Evolutionary conservation across 1,140 invertebrate species (phyloP).

Genomic region (Zaprionus taronus): DNA sequence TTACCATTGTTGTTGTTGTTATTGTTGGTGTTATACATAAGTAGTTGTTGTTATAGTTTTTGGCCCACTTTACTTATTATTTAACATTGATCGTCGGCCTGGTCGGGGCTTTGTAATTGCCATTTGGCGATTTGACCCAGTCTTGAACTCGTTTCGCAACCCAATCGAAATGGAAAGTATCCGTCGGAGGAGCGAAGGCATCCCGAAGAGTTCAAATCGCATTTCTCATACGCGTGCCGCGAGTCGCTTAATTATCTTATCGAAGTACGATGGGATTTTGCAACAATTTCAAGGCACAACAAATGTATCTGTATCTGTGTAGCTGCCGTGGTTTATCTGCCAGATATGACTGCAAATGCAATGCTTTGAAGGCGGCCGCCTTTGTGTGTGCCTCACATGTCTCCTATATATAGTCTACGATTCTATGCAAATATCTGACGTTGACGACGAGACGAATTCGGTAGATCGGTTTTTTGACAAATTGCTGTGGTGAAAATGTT

Average conservation of each 20-base stretch:
- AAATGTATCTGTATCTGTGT: conserved; percentile 38
- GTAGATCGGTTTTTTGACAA: conserved; percentile 41
- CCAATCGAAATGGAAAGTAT: conserved; percentile 68
- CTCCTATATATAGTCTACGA: conserved; percentile 60
- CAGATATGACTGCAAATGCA: conserved; percentile 49
- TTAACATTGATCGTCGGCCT: conserved; percentile 61
- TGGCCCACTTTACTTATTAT: conserved; percentile 74
- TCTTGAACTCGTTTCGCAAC: conserved; percentile 67
- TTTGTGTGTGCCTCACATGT: conserved; percentile 15
- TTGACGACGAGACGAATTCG: neutral
- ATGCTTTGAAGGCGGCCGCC: conserved; percentile 69
- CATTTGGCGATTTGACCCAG: conserved; percentile 56
- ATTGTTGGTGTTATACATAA: neutral
- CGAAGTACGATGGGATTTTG: conserved; percentile 33
- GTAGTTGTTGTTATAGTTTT: conserved; percentile 49
- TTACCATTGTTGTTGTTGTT: neutral
- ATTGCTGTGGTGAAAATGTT: conserved; percentile 37
- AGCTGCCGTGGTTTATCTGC: conserved; percentile 25
- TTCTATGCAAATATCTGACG: conserved; percentile 27
- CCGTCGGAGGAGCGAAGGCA: neutral
- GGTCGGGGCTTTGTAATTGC: conserved; percentile 63
- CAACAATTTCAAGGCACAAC: conserved; percentile 67
- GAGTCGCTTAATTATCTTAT: conserved; percentile 64
- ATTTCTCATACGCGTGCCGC: neutral
- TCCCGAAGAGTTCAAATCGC: conserved; percentile 9